Percentiles rank a stretch among this genome's conserved stretches.
phyloP scores from a whole-genome alignment of 2,797 vertebrate species.

The Cryptoprocta ferox region DNA sequence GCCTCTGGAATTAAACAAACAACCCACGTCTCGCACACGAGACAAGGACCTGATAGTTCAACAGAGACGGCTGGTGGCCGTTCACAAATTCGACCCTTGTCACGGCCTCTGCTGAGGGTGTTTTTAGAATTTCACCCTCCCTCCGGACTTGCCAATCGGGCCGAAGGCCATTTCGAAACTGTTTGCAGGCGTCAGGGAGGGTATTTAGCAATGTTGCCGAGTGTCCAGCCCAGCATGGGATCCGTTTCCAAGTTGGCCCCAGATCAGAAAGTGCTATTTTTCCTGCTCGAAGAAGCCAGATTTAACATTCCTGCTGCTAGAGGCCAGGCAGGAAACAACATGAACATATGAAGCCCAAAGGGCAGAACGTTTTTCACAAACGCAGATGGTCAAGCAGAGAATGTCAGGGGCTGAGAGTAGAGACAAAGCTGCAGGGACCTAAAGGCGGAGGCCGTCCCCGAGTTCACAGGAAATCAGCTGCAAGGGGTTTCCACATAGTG shows the following conservation, averaged over 20 bases:
- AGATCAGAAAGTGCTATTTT: background rate
- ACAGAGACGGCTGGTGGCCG: background rate
- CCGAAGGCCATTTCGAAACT: background rate
- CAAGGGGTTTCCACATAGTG: background rate
- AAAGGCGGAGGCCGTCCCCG: background rate
- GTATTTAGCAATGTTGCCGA: accelerated
- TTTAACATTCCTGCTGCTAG: background rate
- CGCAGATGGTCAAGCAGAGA: background rate
- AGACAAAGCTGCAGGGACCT: background rate
- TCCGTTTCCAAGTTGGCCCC: background rate
- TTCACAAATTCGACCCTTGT: background rate
- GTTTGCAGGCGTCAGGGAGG: background rate
- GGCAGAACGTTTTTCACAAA: background rate
- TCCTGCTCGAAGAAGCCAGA: background rate
- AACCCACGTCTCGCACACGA: accelerated
- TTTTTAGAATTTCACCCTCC: background rate
- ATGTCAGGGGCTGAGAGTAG: accelerated
- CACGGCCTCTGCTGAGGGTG: background rate
- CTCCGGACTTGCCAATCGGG: background rate
- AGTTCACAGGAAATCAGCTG: background rate
- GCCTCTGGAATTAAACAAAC: background rate
- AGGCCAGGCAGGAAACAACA: background rate
- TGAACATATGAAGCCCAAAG: background rate
- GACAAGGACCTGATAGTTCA: too few relatives aligned
- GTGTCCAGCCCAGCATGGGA: too few relatives aligned